These are phyloP conservation scores for Drosophila emarginata DNA, from an alignment of 2,888 invertebrate species.

Conservation along the genomic window DNA sequence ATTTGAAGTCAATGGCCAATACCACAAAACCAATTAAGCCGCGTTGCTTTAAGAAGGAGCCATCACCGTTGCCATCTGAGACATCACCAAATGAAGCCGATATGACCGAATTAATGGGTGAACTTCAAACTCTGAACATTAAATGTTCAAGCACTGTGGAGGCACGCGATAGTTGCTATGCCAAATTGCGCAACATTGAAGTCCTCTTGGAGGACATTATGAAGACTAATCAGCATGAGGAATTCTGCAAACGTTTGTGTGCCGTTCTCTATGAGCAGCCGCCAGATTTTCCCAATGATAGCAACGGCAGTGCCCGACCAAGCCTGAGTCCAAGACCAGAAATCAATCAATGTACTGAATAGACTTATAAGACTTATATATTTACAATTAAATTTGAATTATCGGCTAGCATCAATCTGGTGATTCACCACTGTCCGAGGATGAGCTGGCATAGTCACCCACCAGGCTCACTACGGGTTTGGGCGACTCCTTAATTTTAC, in stretches of 20 bases:
- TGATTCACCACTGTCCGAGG: slow-evolving; percentile 35
- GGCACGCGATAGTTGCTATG: slow-evolving; percentile 64
- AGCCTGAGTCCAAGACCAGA: slow-evolving; percentile 3
- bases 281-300: slow-evolving; percentile 18
- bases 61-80: slow-evolving; percentile 11
- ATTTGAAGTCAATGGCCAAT: slow-evolving; percentile 54
- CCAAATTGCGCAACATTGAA: slow-evolving; percentile 73
- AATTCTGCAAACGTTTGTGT: slow-evolving; percentile 62
- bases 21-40: slow-evolving; percentile 53
- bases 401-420: slow-evolving; percentile 22
- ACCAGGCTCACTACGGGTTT: slow-evolving; percentile 53
- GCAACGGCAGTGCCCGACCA: slow-evolving; percentile 9
- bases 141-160: slow-evolving; percentile 21
- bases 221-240: slow-evolving; percentile 49
- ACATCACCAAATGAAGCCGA: background rate
- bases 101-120: slow-evolving; percentile 13
- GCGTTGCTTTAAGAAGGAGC: slow-evolving; percentile 34
- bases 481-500: slow-evolving; percentile 37
- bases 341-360: slow-evolving; percentile 4
- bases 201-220: slow-evolving; percentile 56
- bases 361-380: slow-evolving; percentile 3
- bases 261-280: slow-evolving; percentile 57
- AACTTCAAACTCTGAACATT: slow-evolving; percentile 7
- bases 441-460: slow-evolving; percentile 67
- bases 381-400: slow-evolving; percentile 34